Evolutionary conservation across 2,888 invertebrate genomes (phyloP), one percentile per base, ranked within the genome.

Genomic region (Epinotia nisella): DNA sequence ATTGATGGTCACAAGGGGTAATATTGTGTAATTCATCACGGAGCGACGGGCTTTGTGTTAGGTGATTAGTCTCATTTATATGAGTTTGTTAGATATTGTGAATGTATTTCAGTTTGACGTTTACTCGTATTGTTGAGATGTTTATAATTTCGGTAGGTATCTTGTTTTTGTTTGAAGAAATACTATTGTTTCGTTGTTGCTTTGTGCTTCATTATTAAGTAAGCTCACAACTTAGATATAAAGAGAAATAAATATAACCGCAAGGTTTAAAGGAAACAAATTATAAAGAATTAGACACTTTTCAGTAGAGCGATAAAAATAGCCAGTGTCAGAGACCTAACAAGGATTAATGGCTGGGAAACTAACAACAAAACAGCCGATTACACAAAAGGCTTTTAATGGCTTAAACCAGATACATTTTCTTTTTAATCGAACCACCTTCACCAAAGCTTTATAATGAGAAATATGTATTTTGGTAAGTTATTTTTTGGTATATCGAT

Each of bases 71-170:
- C 69, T 58, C 64, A 68, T 73, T 73, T 71, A 67, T 71, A 59
- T 53, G 41, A 65, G 56, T 59, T 55, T 45, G 67, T 67, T 66
- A 71, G 49, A 41, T 61, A 61, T 53, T 64, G 49, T 58, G 51
- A 55, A 62, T 41, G 62, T 70, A 56, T 62, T 61, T 62, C 49
- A 71, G 35, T 45, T 17, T 68, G 67, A 67, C 67, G 35, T 68
- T 67, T 67, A n/a, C n/a, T n/a, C n/a, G n/a, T n/a, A 72, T 67
- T 67, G 56, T 70, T 17, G 58, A 58, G 35, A 64, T 70, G 49
- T 49, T 59, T 45, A 35, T 64, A 51, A 64, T 76, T n/a, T n/a
- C n/a, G n/a, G n/a, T n/a, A n/a, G n/a, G 78, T 78, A 76, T 77
- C 75, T 78, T 71, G 55, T 65, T 39, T 65, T 35, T 45, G 21